Percentiles rank a stretch among this genome's conserved stretches.
These are phyloP conservation scores for Eublepharis macularius DNA, from an alignment of 2,113 vertebrate species.

Conservation along the genomic window DNA sequence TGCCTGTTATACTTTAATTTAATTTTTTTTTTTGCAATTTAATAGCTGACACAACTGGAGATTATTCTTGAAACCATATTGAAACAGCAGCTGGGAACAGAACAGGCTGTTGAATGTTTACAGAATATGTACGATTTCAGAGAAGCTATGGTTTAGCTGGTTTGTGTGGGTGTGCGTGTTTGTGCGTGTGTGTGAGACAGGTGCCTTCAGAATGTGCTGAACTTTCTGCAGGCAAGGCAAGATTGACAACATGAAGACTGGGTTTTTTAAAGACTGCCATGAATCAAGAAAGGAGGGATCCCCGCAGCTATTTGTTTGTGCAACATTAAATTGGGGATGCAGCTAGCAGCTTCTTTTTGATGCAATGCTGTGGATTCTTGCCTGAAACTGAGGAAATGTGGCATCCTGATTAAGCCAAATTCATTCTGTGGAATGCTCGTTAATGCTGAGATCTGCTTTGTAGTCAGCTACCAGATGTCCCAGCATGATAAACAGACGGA, in stretches of 20 bases:
- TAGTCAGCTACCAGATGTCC: background rate
- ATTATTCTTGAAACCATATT: background rate
- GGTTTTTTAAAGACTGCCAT: background rate
- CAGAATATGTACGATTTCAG: background rate
- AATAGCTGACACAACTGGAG: background rate
- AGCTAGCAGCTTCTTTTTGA: background rate
- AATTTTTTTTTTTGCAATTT: background rate
- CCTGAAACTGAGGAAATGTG: background rate
- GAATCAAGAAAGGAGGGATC: background rate
- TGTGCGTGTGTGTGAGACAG: background rate
- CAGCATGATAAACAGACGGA: background rate
- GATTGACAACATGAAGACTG: fast-evolving
- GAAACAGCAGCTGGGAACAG: background rate
- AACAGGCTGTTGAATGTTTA: background rate
- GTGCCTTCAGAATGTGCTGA: background rate
- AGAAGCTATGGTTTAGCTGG: too few relatives aligned
- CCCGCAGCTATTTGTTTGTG: background rate
- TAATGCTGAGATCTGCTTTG: too few relatives aligned
- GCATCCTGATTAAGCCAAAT: background rate
- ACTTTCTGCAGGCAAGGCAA: fast-evolving
- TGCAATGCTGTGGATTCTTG: background rate
- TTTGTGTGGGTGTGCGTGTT: too few relatives aligned
- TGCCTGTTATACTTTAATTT: background rate
- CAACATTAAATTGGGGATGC: too few relatives aligned
- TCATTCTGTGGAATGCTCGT: too few relatives aligned